Evolutionary conservation across 2,113 vertebrate species (phyloP).

Genomic region (Naja naja): DNA sequence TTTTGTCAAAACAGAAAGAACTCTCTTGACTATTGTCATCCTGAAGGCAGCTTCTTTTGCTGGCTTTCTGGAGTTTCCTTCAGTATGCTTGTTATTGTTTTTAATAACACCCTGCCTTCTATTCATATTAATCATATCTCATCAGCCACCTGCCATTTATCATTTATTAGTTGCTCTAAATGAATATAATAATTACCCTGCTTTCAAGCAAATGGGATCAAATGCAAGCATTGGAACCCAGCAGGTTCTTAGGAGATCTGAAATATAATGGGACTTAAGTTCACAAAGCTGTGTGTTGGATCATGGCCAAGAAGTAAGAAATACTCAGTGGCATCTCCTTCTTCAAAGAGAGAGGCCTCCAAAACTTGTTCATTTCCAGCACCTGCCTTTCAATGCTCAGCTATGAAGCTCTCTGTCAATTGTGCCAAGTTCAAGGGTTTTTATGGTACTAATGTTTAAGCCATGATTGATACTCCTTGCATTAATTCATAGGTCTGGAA

Average conservation of each 20-base stretch:
- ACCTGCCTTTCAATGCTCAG: background rate
- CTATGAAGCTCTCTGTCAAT: background rate
- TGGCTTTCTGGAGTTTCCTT: background rate
- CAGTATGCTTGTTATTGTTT: background rate
- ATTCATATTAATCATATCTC: conserved; percentile 26
- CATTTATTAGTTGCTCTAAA: conserved; percentile 15
- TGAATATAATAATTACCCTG: background rate
- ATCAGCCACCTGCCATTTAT: conserved; percentile 31
- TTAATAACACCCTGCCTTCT: background rate
- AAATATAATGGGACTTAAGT: conserved; percentile 4
- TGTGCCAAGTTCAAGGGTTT: background rate
- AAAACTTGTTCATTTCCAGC: background rate
- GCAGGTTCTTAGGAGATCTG: background rate
- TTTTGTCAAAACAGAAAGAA: conserved; percentile 39
- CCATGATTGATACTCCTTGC: background rate
- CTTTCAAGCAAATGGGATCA: conserved; percentile 7
- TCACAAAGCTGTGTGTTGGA: background rate
- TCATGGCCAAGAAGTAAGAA: background rate
- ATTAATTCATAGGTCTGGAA: background rate
- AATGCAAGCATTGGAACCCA: background rate
- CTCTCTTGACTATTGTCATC: background rate
- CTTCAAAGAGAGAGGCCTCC: background rate
- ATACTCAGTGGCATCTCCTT: background rate
- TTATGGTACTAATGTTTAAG: background rate
- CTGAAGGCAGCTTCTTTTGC: background rate